Conservation (phyloP, 2,888 invertebrate genomes). For the Aphidius colemani region DNA sequence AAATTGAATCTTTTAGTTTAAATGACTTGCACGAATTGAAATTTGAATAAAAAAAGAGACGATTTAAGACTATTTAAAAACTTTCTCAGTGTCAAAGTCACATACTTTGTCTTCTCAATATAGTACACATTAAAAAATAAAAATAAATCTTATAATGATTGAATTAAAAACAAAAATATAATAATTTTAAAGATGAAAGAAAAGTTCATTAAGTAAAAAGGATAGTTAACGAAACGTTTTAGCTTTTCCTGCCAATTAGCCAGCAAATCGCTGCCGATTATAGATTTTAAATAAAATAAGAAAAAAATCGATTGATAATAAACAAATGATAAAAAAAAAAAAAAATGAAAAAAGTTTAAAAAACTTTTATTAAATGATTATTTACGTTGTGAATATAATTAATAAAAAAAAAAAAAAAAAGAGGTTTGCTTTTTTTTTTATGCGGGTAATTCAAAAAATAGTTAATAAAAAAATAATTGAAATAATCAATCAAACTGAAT, state of each 20-base stretch:
- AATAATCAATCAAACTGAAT: conserved; percentile 1
- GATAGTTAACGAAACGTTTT: conserved; percentile 8
- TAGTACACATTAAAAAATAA: too few species aligned
- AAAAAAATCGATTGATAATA: background rate
- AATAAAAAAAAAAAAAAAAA: conserved; percentile 6
- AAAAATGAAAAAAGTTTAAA: background rate
- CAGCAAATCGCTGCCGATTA: conserved; percentile 44
- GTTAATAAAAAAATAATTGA: background rate
- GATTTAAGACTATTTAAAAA: too few species aligned
- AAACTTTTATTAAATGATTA: background rate
- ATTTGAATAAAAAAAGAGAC: too few species aligned
- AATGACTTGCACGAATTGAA: too few species aligned
- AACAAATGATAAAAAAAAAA: background rate
- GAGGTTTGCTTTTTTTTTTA: too few species aligned
- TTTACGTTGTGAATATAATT: background rate
- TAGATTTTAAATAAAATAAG: too few species aligned
- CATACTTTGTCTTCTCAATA: too few species aligned
- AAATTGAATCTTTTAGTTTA: too few species aligned
- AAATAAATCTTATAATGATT: too few species aligned
- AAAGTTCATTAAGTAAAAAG: background rate
- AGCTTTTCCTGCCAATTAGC: conserved; percentile 39
- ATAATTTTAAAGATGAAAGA: background rate
- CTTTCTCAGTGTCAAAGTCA: too few species aligned
- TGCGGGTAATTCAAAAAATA: conserved; percentile 1
- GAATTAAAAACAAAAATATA: too few species aligned